A percentile compares a stretch with the other conserved stretches of the same genome.
These are phyloP conservation scores for Aethina tumida DNA, from an alignment of 1,140 invertebrate species.

Conservation along the genomic window DNA sequence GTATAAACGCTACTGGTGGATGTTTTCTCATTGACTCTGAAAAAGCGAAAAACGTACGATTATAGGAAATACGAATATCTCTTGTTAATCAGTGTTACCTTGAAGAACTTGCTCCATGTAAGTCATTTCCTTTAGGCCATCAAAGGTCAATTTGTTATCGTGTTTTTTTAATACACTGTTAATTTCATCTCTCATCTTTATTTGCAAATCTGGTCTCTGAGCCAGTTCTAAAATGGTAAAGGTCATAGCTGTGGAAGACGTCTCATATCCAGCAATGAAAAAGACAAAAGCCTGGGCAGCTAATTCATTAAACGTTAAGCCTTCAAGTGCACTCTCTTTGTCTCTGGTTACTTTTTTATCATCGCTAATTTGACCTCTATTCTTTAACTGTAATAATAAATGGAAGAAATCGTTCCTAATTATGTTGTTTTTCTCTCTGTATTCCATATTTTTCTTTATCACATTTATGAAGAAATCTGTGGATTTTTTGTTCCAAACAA, in stretches of 20 bases:
- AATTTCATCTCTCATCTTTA: conserved; percentile 47
- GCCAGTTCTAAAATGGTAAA: conserved; percentile 46
- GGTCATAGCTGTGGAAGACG: conserved; percentile 44
- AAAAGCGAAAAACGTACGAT: too few relatives aligned
- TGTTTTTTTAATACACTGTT: conserved; percentile 32
- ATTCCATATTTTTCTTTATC: conserved; percentile 1
- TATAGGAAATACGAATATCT: background rate
- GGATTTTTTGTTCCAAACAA: too few relatives aligned
- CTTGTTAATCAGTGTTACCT: conserved; percentile 35
- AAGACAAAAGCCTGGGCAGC: conserved; percentile 45
- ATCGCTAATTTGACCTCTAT: background rate
- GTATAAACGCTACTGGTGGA: conserved; percentile 37
- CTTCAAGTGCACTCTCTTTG: background rate
- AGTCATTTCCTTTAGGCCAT: conserved; percentile 37
- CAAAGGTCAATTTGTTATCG: conserved; percentile 33
- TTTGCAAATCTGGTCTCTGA: conserved; percentile 46
- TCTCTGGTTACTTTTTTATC: background rate
- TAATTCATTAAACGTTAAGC: conserved; percentile 2
- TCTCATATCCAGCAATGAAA: conserved; percentile 50
- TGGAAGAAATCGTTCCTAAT: conserved; percentile 2
- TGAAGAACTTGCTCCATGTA: conserved; percentile 47
- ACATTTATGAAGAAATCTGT: too few relatives aligned
- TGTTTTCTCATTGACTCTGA: conserved; percentile 42
- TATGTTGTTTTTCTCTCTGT: conserved; percentile 1
- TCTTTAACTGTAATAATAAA: conserved; percentile 3